Evolutionary conservation across 2,888 invertebrate species (phyloP), one percentile per base, ranked within the genome.

Genomic region (Melipona beecheii): DNA sequence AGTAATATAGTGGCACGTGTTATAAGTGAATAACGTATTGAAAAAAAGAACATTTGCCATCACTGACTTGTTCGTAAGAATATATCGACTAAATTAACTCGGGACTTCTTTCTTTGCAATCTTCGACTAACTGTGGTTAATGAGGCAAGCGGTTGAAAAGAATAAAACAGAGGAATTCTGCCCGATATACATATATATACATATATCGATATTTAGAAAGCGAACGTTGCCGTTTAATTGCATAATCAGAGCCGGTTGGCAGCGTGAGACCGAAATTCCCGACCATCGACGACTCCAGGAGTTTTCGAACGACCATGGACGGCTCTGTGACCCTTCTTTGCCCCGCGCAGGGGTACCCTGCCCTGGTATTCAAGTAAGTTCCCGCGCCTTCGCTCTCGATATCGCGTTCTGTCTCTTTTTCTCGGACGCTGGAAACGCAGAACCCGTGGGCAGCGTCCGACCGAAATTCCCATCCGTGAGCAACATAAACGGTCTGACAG

Each of bases 311-410:
- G 11, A 88, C 86, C 87, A 91, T 91, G 75, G 92, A 92, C 36
- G 92, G 93, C 75, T 95, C 95, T 86, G 93, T 96, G 86, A 95
- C 96, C 78, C 95, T 97, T 87, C 95, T 96, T 90, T 97, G 97
- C 93, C 96, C 97, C 72, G 97, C 97, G 83, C 97, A 97, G 95
- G 97, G 96, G 15, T 96, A 95, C 94, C 96, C 96, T 60, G 95
- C 95, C 78, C 96, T 96, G 60, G 91, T 94, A 74, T 95, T 95
- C 95, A 95, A 96, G 96, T 96, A 95, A 95, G 92, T 92, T 50
- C n/a, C 31, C 31, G 31, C 31, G 31, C 31, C 49, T 60, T 11
- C 36, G 36, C 50, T 52, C 21, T 74, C 43, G 52, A 36, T 58
- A 62, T 52, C 43, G 58, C 19, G 65, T 70, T 71, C 66, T 87